These are phyloP conservation scores for Drosophila sucinea DNA, from an alignment of 1,140 invertebrate genomes.

Conservation along the genomic window DNA sequence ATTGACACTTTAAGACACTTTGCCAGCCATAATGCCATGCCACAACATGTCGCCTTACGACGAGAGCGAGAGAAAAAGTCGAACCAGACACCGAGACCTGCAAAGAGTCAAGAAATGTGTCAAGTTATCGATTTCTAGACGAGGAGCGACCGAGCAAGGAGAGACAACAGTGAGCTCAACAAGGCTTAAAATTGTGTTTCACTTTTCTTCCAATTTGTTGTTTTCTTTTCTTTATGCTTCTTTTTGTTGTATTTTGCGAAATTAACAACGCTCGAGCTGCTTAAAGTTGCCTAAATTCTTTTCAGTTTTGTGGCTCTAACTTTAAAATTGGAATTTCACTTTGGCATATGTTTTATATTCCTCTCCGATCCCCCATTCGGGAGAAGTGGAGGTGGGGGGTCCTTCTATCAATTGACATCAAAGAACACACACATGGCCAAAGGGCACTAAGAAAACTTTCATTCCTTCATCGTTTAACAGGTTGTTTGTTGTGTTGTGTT, in stretches of 20 bases:
- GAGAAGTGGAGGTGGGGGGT: too few species aligned
- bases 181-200: conserved; percentile 39
- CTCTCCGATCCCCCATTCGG: not conserved
- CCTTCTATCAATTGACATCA: not conserved
- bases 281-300: conserved; percentile 11
- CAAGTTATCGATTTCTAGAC: conserved; percentile 46
- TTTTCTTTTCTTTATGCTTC: not conserved
- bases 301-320: not conserved
- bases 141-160: not conserved
- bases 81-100: conserved; percentile 20
- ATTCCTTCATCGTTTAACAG: not conserved
- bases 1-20: conserved; percentile 61
- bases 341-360: not conserved
- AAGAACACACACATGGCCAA: not conserved
- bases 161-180: conserved; percentile 20
- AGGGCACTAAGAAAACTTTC: not conserved
- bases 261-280: not conserved
- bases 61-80: conserved; percentile 44
- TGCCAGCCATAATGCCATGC: conserved; percentile 55
- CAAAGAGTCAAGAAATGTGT: conserved; percentile 43
- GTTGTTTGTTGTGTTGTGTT: not conserved
- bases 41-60: conserved; percentile 43
- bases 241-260: conserved; percentile 3
- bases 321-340: conserved; percentile 6
- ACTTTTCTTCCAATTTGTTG: conserved; percentile 23